phyloP scores from a whole-genome alignment of 2,888 invertebrate species.

The Sabatieria punctata region DNA sequence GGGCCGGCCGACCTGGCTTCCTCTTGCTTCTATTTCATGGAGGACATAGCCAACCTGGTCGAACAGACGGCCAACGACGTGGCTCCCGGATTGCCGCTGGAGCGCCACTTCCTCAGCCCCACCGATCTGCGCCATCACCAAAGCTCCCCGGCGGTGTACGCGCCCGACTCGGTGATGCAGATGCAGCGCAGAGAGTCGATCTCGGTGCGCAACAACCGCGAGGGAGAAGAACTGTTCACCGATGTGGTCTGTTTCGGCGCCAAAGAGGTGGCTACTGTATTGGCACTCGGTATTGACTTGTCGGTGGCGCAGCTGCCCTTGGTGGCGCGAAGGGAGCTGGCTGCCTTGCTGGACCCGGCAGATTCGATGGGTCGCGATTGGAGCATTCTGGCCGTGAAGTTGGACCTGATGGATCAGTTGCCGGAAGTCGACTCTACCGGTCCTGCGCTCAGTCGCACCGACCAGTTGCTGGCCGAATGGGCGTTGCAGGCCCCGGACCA shows the following conservation, averaged over 20 bases:
- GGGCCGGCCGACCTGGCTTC: slow-evolving; percentile 31
- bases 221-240: slow-evolving; percentile 41
- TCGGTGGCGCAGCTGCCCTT: slow-evolving; percentile 45
- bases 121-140: slow-evolving; percentile 40
- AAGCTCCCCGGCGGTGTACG: slow-evolving; percentile 18
- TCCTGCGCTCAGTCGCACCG: slow-evolving; percentile 32
- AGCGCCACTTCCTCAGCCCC: slow-evolving; percentile 49
- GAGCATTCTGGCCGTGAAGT: slow-evolving; percentile 41
- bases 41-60: slow-evolving; percentile 47
- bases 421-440: slow-evolving; percentile 35
- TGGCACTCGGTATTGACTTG: slow-evolving; percentile 43
- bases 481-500: slow-evolving; percentile 29
- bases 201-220: slow-evolving; percentile 36
- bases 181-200: slow-evolving; percentile 32
- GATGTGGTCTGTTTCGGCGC: slow-evolving; percentile 45
- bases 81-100: slow-evolving; percentile 49
- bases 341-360: slow-evolving; percentile 38
- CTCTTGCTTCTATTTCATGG: slow-evolving; percentile 47
- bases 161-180: slow-evolving; percentile 31
- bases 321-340: slow-evolving; percentile 40
- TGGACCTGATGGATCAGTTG: slow-evolving; percentile 42
- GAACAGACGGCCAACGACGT: slow-evolving; percentile 44
- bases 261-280: slow-evolving; percentile 35
- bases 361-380: slow-evolving; percentile 43
- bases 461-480: slow-evolving; percentile 40